Conservation (phyloP, 2,888 invertebrate species). For the Hypomecis punctinalis region DNA sequence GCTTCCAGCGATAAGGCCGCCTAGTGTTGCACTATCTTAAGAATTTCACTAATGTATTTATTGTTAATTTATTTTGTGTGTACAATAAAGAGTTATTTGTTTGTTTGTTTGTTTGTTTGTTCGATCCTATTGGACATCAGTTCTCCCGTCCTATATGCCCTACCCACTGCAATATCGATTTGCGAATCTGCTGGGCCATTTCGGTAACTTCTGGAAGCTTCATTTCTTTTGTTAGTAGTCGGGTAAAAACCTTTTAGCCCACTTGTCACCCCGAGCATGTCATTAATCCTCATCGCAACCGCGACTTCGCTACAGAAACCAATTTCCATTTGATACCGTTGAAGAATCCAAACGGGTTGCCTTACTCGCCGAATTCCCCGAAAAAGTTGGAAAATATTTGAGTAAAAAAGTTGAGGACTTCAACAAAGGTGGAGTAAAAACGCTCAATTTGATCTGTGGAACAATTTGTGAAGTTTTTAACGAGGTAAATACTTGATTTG, state of each 20-base stretch:
- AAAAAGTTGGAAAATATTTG: conserved; percentile 21
- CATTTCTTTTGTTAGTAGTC: too few species aligned
- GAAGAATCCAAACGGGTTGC: conserved; percentile 18
- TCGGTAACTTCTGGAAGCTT: too few species aligned
- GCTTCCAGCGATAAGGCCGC: too few species aligned
- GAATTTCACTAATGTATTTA: too few species aligned
- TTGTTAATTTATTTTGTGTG: too few species aligned
- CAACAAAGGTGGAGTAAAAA: conserved; percentile 24
- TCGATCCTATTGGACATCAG: too few species aligned
- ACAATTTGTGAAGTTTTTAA: conserved; percentile 29
- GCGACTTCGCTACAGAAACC: conserved; percentile 20
- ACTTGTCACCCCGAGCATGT: background rate
- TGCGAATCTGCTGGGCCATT: too few species aligned
- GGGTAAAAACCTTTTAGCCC: background rate
- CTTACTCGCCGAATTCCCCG: conserved; percentile 5
- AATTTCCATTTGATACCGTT: conserved; percentile 23
- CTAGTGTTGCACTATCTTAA: too few species aligned
- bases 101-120: too few species aligned
- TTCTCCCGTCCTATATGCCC: too few species aligned
- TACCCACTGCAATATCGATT: too few species aligned
- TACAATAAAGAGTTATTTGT: too few species aligned
- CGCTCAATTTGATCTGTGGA: conserved; percentile 25
- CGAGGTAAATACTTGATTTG: conserved; percentile 31
- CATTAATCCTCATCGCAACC: conserved; percentile 22
- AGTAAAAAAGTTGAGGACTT: conserved; percentile 17